phyloP scores from a whole-genome alignment of 2,888 invertebrate genomes.

The Cephus rjabovi region DNA sequence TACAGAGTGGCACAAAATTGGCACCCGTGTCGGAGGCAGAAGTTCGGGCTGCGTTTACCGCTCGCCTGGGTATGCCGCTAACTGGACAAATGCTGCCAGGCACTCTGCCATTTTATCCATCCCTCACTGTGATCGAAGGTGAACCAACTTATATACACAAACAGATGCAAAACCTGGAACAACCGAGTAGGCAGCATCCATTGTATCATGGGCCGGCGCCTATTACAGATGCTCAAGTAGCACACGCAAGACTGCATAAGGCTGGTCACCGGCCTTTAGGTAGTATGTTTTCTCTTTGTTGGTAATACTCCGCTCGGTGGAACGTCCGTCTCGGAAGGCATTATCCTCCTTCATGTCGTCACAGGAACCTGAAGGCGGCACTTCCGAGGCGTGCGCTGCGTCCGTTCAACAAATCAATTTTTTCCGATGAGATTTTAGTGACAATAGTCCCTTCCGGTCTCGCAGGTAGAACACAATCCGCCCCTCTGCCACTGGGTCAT shows the following conservation, averaged over 20 bases:
- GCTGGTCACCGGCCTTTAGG: conserved; percentile 73
- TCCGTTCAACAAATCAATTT: conserved; percentile 11
- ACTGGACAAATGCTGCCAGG: conserved; percentile 77
- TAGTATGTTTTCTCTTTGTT: conserved; percentile 62
- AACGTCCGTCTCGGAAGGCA: conserved; percentile 1
- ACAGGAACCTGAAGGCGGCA: background rate
- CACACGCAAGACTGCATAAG: conserved; percentile 78
- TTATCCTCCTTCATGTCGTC: background rate
- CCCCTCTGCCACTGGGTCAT: conserved; percentile 90
- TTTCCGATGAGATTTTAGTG: background rate
- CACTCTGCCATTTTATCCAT: conserved; percentile 78
- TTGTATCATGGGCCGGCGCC: conserved; percentile 67
- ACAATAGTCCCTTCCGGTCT: background rate
- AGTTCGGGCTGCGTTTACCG: conserved; percentile 78
- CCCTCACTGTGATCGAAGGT: conserved; percentile 72
- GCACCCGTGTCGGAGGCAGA: conserved; percentile 82
- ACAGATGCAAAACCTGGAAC: conserved; percentile 71
- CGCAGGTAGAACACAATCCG: conserved; percentile 91
- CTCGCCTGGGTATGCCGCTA: conserved; percentile 74
- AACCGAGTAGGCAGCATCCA: conserved; percentile 57
- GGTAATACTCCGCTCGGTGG: conserved; percentile 3
- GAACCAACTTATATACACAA: conserved; percentile 67
- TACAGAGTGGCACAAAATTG: conserved; percentile 68
- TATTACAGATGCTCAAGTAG: conserved; percentile 76
- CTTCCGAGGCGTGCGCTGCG: conserved; percentile 10